Evolutionary conservation across 2,113 vertebrate genomes (phyloP), one percentile per base, ranked within the genome.

Genomic region (Enhydra lutris): DNA sequence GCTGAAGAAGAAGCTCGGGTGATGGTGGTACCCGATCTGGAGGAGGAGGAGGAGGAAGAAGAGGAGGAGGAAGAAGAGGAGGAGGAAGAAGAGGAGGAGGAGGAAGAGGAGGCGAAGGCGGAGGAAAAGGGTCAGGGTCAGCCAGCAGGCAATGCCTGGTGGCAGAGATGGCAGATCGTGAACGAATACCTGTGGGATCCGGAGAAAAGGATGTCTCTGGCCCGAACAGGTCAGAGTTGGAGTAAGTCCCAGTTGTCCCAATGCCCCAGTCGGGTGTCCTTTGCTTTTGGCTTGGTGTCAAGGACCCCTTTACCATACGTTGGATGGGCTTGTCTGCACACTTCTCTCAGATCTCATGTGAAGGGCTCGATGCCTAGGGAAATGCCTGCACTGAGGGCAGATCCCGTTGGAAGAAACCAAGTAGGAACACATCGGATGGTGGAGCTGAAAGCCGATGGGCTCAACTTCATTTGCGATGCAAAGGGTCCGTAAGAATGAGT

Each of bases 151-250:
- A 96, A 80, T 89, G 99, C 36, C 99, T 99, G 98, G 98, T 98
- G 98, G 99, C 99, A 92, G 98, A 99, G 97, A 99, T 80, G 99
- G 93, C 98, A 98, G 24, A 99, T 99, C 95, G 26, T 99, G 87
- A 99, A 99, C 98, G 99, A 97, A 59, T 99, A 99, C 99, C 97
- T 99, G 91, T 99, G 99, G 99, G 99, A 99, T 98, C 99, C 99
- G 0, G 99, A 99, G 98, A 99, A 99, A 97, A 99, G 99, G 94
- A 99, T 99, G 94, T 99, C 99, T 98, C 99, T 99, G 99, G 99
- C 99, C 95, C 99, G 99, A 98, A 99, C 99, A 26, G 99, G 99
- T 97, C 99, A 99, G 98, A 99, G 99, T 98, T 99, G 99, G 99
- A 99, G 99, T 99, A 99, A 99, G 99, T 99, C 98, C 94, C 88